Percentiles rank a stretch among this genome's conserved stretches.
phyloP scores from a whole-genome alignment of 2,797 vertebrate species.

The Takifugu rubripes region DNA sequence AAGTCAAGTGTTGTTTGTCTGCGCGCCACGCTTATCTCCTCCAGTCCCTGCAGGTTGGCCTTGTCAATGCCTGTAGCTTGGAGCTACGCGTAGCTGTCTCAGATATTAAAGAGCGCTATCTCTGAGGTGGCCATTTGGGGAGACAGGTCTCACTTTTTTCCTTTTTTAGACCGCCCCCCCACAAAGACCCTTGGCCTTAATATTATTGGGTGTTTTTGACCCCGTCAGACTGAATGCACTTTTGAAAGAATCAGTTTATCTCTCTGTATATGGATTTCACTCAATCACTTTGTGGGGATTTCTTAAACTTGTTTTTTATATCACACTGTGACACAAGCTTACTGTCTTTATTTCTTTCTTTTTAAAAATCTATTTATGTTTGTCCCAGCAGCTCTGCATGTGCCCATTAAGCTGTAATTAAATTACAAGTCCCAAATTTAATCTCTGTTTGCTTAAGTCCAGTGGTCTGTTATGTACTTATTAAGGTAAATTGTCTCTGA shows the following conservation, averaged over 20 bases:
- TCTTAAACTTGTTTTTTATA: slow-evolving; percentile 9
- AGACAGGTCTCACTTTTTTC: slow-evolving; percentile 71
- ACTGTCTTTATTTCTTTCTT: neutral
- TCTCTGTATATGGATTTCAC: slow-evolving; percentile 33
- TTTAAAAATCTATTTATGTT: neutral
- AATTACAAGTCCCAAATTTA: slow-evolving; percentile 50
- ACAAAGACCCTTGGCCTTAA: slow-evolving; percentile 55
- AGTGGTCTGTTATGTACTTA: slow-evolving; percentile 67
- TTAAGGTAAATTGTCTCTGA: slow-evolving; percentile 74
- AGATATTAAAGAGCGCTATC: slow-evolving; percentile 80
- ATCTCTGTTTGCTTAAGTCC: slow-evolving; percentile 59
- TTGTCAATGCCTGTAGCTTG: slow-evolving; percentile 85
- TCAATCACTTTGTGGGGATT: slow-evolving; percentile 16
- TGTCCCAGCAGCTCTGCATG: slow-evolving; percentile 47
- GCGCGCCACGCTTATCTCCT: slow-evolving; percentile 74
- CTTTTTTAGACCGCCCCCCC: neutral
- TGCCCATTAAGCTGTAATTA: slow-evolving; percentile 65
- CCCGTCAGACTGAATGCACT: slow-evolving; percentile 32
- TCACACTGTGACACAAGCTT: too few relatives aligned
- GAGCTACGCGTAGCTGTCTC: slow-evolving; percentile 73
- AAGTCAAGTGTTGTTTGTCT: slow-evolving; percentile 86
- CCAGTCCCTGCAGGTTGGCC: slow-evolving; percentile 78
- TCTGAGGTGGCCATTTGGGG: slow-evolving; percentile 73
- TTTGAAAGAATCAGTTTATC: slow-evolving; percentile 31
- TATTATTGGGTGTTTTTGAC: slow-evolving; percentile 41